Percentiles rank a stretch among this genome's conserved stretches.
Evolutionary conservation across 2,797 vertebrate species (phyloP).

Genomic region (Poeciliopsis presidionis): DNA sequence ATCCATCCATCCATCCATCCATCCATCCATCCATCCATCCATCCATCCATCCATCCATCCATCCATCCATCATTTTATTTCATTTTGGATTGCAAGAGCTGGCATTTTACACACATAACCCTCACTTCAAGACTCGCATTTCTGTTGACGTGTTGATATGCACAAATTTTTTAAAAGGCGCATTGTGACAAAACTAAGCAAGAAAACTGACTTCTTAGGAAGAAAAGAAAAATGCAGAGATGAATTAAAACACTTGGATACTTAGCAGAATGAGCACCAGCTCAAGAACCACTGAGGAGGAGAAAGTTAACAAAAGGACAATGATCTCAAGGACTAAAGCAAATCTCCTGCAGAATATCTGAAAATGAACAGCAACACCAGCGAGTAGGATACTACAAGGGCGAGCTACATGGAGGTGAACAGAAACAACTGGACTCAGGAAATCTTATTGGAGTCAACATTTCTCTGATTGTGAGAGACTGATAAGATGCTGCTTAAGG

Average conservation of each 20-base stretch:
- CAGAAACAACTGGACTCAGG: neutral
- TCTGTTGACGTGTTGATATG: neutral
- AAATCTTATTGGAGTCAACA: neutral
- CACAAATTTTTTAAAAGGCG: neutral
- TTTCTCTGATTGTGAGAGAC: neutral
- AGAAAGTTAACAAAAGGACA: neutral
- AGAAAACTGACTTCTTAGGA: neutral
- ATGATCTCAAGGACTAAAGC: neutral
- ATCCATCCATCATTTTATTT: neutral
- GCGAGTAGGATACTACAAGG: neutral
- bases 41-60: neutral
- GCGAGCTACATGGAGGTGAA: neutral
- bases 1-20: no score
- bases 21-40: no score
- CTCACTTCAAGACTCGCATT: neutral
- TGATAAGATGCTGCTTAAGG: neutral
- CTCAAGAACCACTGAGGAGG: neutral
- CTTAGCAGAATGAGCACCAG: neutral
- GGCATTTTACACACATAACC: neutral
- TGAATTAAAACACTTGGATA: neutral
- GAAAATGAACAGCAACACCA: neutral
- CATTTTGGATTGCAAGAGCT: neutral
- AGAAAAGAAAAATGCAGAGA: neutral
- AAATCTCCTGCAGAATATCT: neutral
- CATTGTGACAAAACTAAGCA: neutral